phyloP scores from a whole-genome alignment of 1,140 invertebrate genomes.

The Carcinoscorpius rotundicauda region DNA sequence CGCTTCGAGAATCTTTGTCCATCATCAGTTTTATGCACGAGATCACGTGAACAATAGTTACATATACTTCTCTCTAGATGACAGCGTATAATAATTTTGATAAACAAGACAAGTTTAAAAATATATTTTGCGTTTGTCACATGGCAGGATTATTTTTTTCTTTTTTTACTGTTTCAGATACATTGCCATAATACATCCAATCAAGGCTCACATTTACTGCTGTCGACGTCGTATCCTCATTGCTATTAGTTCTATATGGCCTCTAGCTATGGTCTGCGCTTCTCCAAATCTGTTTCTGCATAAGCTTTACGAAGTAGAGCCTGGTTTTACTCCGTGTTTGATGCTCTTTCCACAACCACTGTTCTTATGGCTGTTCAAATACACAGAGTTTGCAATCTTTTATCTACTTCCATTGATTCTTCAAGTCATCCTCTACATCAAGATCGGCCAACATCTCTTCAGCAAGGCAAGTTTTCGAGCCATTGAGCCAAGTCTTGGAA shows the following conservation, averaged over 20 bases:
- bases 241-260: constrained; percentile 31
- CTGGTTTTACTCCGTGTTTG: constrained; percentile 27
- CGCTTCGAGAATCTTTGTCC: too few species aligned
- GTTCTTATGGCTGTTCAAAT: constrained; percentile 29
- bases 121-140: too few species aligned
- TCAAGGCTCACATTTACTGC: constrained; percentile 35
- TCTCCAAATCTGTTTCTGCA: constrained; percentile 32
- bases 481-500: constrained; percentile 25
- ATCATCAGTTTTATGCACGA: too few species aligned
- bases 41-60: too few species aligned
- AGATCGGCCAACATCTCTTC: constrained; percentile 31
- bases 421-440: constrained; percentile 28
- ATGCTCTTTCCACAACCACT: constrained; percentile 21
- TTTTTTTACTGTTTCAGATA: constrained; percentile 27
- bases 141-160: constrained; percentile 2
- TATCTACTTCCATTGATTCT: constrained; percentile 31
- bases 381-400: constrained; percentile 31
- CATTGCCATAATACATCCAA: constrained; percentile 37
- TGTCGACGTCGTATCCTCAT: constrained; percentile 29
- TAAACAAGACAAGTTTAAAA: too few species aligned
- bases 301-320: constrained; percentile 20
- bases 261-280: constrained; percentile 27
- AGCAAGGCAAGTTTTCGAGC: constrained; percentile 8
- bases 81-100: too few species aligned
- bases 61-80: too few species aligned